phyloP scores from a whole-genome alignment of 1,140 invertebrate genomes.

The Bathynomus jamesi region DNA sequence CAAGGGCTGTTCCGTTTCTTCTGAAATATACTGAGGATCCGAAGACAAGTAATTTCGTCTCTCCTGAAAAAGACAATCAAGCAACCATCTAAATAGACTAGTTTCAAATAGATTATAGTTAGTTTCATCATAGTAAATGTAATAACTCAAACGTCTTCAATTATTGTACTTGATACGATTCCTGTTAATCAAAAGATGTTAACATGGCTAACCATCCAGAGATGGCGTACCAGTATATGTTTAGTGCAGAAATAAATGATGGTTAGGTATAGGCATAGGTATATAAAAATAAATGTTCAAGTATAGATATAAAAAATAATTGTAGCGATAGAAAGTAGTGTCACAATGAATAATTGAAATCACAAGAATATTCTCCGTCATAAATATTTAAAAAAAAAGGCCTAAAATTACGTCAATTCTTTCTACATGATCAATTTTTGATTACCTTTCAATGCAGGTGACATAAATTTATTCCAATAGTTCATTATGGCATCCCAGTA shows the following conservation, averaged over 20 bases:
- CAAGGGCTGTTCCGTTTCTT: neutral
- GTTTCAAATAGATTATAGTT: neutral
- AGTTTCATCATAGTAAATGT: neutral
- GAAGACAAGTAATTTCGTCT: neutral
- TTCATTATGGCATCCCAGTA: slow-evolving; percentile 15
- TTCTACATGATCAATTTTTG: neutral
- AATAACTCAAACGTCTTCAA: neutral
- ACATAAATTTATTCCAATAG: slow-evolving; percentile 20
- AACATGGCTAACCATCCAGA: neutral
- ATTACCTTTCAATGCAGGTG: slow-evolving; percentile 19
- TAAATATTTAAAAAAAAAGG: neutral
- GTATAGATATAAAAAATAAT: neutral
- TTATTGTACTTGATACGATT: neutral
- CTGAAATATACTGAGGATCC: neutral
- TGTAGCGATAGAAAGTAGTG: neutral
- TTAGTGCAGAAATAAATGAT: neutral
- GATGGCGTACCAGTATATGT: neutral
- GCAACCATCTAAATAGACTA: neutral
- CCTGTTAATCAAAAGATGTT: too few relatives aligned
- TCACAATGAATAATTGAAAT: neutral
- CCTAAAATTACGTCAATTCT: too few relatives aligned
- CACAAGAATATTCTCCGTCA: neutral
- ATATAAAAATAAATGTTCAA: neutral
- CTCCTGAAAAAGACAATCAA: neutral
- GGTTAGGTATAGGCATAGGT: neutral